Evolutionary conservation across 2,113 vertebrate genomes (phyloP), one percentile per base, ranked within the genome.

Genomic region (Podarcis raffonei): DNA sequence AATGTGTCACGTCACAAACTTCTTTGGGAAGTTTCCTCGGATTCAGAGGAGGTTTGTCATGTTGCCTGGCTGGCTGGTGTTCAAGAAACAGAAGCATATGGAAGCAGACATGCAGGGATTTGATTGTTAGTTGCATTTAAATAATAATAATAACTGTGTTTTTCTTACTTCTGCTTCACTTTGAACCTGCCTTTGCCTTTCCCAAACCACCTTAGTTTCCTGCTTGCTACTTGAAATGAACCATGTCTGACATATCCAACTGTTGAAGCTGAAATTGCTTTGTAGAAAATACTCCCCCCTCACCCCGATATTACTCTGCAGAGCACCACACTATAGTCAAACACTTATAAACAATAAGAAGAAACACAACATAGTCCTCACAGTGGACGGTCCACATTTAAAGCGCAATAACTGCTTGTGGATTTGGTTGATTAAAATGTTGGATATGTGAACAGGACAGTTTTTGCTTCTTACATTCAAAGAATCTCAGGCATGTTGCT

Each of bases 401-500:
- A 4, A 65, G 22, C 30, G 42, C 7, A 48, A 76, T 22, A 8
- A 20, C 76, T 42, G 11, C 57, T 81, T 75, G 69, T 75, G 13
- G 37, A 25, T 27, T 27, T 66, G 35, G 20, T 37, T 48, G 57
- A 9, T 42, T 88, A 83, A 65, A 83, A 76, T 65, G 37, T 48
- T 39, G 69, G 27, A 25, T 82, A 62, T 32, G 8, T 75, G 82
- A 84, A 87, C 30, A 91, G 85, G 76, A 59, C 89, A 91, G 66
- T 57, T 93, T 66, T 77, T 76, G 15, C 79, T 53, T 76, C 57
- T 87, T 93, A 89, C 80, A 89, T 0, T 0, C 69, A 75, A 81
- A 85, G 93, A 94, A 96, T 95, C 89, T 84, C 89, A 77, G 88
- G 89, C 86, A 90, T 85, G 89, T 74, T 30, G 4, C 88, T 95